Evolutionary conservation across 2,888 invertebrate species (phyloP).

Genomic region (Lottia scabra): DNA sequence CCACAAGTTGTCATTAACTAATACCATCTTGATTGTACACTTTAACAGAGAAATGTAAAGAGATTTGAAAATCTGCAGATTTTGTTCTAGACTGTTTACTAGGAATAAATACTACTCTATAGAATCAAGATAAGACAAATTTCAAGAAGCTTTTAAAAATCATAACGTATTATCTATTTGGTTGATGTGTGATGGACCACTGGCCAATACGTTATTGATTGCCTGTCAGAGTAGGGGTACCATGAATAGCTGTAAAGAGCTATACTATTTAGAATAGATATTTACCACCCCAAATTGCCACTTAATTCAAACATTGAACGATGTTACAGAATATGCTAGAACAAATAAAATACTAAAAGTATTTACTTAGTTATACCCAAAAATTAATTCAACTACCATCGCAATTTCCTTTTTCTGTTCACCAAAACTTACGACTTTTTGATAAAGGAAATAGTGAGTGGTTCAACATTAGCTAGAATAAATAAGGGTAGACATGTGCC

Average conservation of each 20-base stretch:
- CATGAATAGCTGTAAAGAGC: background rate
- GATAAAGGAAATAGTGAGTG: background rate
- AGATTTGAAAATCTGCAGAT: no score
- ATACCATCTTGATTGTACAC: no score
- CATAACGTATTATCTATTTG: no score
- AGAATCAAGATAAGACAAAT: no score
- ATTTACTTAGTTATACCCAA: background rate
- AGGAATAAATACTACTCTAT: no score
- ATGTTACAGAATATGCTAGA: background rate
- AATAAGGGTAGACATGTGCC: no score
- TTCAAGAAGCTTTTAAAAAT: no score
- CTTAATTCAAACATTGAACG: background rate
- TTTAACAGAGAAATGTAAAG: no score
- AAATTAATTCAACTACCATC: background rate
- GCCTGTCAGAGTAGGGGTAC: background rate
- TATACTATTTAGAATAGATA: background rate
- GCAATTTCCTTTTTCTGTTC: background rate
- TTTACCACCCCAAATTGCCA: background rate
- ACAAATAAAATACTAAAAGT: slow-evolving; percentile 1
- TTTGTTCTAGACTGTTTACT: no score
- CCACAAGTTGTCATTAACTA: no score
- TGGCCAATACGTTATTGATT: background rate
- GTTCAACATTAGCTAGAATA: background rate
- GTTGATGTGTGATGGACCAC: background rate
- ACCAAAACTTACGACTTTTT: background rate